phyloP scores from a whole-genome alignment of 2,888 invertebrate genomes.

The Macrophya alboannulata region DNA sequence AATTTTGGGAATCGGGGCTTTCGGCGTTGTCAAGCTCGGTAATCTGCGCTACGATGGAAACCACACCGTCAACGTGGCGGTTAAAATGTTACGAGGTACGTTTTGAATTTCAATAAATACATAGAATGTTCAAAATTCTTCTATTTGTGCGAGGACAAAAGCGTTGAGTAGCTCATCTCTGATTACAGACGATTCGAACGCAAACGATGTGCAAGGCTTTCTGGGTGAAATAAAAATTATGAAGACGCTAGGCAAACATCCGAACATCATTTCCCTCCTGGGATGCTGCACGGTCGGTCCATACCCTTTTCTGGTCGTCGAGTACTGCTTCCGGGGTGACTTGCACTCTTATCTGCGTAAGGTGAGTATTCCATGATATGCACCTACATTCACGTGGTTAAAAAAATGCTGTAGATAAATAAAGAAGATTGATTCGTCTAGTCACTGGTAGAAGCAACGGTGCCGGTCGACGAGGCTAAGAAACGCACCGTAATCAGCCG shows the following conservation, averaged over 20 bases:
- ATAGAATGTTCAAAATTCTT: too few relatives aligned
- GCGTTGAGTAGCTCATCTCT: too few relatives aligned
- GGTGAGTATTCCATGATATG: conserved; percentile 62
- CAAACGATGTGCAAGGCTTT: conserved; percentile 90
- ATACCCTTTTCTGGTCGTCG: conserved; percentile 87
- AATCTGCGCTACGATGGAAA: too few relatives aligned
- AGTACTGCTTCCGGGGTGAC: conserved; percentile 92
- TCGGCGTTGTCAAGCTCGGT: too few relatives aligned
- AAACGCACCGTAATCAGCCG: neutral
- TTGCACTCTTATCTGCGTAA: conserved; percentile 87
- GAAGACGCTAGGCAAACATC: conserved; percentile 92
- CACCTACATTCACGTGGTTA: neutral
- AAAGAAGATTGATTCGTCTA: neutral
- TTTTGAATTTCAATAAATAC: too few relatives aligned
- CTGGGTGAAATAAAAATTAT: conserved; percentile 92
- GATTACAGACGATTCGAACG: conserved; percentile 85
- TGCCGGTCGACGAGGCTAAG: neutral
- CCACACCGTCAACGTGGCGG: too few relatives aligned
- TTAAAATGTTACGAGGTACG: too few relatives aligned
- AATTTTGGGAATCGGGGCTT: too few relatives aligned
- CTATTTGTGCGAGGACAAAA: too few relatives aligned
- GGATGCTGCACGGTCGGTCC: conserved; percentile 87
- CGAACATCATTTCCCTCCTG: conserved; percentile 91
- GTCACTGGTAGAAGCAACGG: neutral
- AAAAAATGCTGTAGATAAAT: neutral